A percentile compares a stretch with the other conserved stretches of the same genome.
Evolutionary conservation across 2,888 invertebrate genomes (phyloP).

Genomic region (Chymomyza fuscimana): DNA sequence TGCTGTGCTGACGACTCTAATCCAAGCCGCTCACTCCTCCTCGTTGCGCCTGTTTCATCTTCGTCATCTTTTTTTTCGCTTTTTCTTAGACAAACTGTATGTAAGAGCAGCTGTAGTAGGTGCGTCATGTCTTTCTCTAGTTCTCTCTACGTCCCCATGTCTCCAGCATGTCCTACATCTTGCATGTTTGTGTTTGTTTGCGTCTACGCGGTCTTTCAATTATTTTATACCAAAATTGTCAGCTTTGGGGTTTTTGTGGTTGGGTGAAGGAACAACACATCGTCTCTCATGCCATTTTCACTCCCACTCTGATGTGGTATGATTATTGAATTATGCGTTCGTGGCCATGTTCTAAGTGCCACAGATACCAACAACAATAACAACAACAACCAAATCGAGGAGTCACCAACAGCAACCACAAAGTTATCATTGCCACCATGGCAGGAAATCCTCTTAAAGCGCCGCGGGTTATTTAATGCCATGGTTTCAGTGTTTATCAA

Average conservation of each 20-base stretch:
- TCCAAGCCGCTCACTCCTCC: neutral
- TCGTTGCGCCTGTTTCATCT: no score
- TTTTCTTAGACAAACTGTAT: neutral
- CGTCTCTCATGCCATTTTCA: neutral
- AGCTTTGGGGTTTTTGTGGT: conserved; percentile 50
- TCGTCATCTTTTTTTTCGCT: no score
- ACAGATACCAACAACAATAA: conserved; percentile 17
- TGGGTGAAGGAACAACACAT: neutral
- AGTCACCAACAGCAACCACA: neutral
- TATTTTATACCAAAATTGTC: conserved; percentile 60
- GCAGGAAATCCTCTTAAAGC: conserved; percentile 14
- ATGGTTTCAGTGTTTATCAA: conserved; percentile 17
- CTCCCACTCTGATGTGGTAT: conserved; percentile 42
- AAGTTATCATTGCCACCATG: neutral
- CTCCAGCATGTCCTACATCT: neutral
- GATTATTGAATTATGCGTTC: conserved; percentile 67
- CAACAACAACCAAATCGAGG: no score
- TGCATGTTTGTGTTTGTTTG: conserved; percentile 23
- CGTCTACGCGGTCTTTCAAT: conserved; percentile 54
- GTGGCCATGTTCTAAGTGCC: conserved; percentile 25
- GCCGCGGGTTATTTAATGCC: conserved; percentile 37
- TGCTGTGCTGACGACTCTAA: conserved; percentile 51
- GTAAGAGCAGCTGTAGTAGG: neutral
- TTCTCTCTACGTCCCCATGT: neutral
- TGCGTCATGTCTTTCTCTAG: neutral